phyloP scores from a whole-genome alignment of 2,888 invertebrate genomes.

The Sarcophaga rosellei region DNA sequence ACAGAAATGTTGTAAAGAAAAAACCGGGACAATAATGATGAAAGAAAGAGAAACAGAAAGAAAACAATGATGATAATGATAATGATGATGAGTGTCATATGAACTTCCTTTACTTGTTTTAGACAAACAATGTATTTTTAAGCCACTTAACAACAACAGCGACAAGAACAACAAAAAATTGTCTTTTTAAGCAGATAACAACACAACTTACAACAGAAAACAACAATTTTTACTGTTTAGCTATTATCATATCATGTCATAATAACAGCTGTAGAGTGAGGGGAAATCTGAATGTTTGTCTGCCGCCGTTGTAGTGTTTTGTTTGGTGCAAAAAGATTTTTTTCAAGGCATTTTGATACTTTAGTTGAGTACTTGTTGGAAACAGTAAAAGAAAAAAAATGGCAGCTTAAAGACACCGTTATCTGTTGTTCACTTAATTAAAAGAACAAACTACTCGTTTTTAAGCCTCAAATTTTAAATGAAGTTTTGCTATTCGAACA shows the following conservation, averaged over 20 bases:
- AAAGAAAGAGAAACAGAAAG: too few relatives aligned
- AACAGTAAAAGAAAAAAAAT: not conserved
- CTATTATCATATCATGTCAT: too few relatives aligned
- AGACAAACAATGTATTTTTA: conserved; percentile 12
- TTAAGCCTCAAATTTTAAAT: too few relatives aligned
- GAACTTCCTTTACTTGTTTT: conserved; percentile 15
- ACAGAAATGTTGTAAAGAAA: not conserved
- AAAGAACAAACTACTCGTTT: not conserved
- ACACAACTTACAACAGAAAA: not conserved
- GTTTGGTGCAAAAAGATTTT: not conserved
- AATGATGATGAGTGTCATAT: not conserved
- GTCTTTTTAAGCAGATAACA: not conserved
- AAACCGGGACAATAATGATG: too few relatives aligned
- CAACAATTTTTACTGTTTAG: too few relatives aligned
- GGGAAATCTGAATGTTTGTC: too few relatives aligned
- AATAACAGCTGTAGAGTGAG: too few relatives aligned
- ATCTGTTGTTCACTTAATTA: not conserved
- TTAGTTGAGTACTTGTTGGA: not conserved
- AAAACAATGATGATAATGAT: too few relatives aligned
- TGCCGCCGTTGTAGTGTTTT: too few relatives aligned
- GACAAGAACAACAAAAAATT: not conserved
- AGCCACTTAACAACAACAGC: conserved; percentile 24
- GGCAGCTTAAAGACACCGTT: not conserved
- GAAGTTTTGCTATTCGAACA: too few relatives aligned
- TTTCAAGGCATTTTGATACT: not conserved